Evolutionary conservation across 2,888 invertebrate species (phyloP).

Genomic region (Noctua janthe): DNA sequence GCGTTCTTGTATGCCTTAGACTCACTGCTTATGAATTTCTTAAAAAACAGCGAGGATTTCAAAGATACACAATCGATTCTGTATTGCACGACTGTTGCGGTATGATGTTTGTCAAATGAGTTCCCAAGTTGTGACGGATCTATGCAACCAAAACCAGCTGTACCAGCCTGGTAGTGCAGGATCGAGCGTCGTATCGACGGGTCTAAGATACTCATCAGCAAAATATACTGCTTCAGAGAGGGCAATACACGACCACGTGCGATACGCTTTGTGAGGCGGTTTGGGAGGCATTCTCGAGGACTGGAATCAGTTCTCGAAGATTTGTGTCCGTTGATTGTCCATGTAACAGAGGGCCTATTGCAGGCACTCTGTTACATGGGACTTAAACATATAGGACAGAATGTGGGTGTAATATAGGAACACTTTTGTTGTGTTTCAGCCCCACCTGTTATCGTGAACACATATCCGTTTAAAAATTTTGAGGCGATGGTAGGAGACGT

Average conservation of each 20-base stretch:
- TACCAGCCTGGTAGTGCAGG: not conserved
- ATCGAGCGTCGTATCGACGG: not conserved
- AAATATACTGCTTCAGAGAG: not conserved
- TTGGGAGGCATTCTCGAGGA: not conserved
- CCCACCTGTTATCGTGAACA: conserved; percentile 70
- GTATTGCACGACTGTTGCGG: too few relatives aligned
- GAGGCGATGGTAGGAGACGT: conserved; percentile 69
- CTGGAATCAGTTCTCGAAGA: not conserved
- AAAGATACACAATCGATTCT: too few relatives aligned
- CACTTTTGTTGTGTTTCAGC: conserved; percentile 65
- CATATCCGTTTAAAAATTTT: conserved; percentile 44
- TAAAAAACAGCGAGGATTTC: too few relatives aligned
- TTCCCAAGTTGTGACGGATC: too few relatives aligned
- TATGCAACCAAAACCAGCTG: too few relatives aligned
- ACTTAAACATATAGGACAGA: not conserved
- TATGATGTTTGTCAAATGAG: too few relatives aligned
- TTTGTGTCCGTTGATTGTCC: not conserved
- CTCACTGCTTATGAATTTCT: not conserved
- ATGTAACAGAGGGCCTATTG: too few relatives aligned
- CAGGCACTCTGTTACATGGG: not conserved
- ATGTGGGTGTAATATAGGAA: not conserved
- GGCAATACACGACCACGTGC: not conserved
- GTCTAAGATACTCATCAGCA: not conserved
- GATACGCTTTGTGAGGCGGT: not conserved
- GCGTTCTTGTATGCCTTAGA: too few relatives aligned